Evolutionary conservation across 1,140 invertebrate species (phyloP), one percentile per base, ranked within the genome.

Genomic region (Saccostrea cuccullata): DNA sequence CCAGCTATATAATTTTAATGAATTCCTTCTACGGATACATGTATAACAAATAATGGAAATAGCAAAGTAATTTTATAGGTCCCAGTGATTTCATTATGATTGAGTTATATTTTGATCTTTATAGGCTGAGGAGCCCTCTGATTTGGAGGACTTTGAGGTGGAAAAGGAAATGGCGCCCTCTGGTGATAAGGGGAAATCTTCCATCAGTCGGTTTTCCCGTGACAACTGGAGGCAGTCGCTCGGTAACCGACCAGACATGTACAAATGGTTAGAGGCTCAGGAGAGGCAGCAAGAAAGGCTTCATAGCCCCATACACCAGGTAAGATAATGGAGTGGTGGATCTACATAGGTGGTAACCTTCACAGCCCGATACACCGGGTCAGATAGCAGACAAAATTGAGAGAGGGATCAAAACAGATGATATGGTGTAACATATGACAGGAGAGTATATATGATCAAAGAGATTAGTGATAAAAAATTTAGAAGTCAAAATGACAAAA

Each of bases 181-280:
- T 77, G 67, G 83, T 36, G 84, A 85, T 23, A 23, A 20, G 3
- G 23, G 20, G 20, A 87, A 64, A 60, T 47, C 90, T 23, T 26
- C 90, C 15, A 93, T 94, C 40, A 93, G 91, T 13, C 91, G 95
- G 85, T 96, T 96, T 90, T 94, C 94, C 55, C 91, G 96, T 84
- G 95, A 96, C 92, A 97, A 96, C 88, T 97, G 97, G 93, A 95
- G 98, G 55, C 95, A 98, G n/a, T 99, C 98, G 0, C 96, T 97
- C 30, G 96, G 96, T 30, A 97, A 97, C 87, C 96, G 96, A 95
- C 92, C 93, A 2, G 94, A 94, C 83, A 96, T 96, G 89, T 96
- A 96, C 90, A 96, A 96, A 88, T 98, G 98, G 98, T 96, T 97
- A 85, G 97, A 98, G 94, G 98, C 97, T 5, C 97, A 97, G 36